Evolutionary conservation across 2,113 vertebrate species (phyloP).

Genomic region (Myotis brandtii): DNA sequence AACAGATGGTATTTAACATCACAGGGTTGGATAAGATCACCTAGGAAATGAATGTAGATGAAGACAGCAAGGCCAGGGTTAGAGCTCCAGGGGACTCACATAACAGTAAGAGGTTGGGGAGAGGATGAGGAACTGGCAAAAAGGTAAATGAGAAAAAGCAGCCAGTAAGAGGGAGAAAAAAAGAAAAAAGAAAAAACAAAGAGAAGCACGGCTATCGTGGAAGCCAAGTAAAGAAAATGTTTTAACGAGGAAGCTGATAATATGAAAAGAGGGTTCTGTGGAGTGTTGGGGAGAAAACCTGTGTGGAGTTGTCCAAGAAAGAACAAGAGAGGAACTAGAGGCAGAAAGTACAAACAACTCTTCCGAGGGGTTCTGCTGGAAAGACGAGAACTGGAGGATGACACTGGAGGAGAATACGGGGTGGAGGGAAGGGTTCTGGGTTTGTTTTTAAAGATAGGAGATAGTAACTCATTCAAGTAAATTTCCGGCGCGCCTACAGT

Average conservation of each 20-base stretch:
- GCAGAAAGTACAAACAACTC: background rate
- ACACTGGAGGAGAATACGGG: background rate
- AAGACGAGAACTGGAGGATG: background rate
- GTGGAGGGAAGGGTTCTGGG: background rate
- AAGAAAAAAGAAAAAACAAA: background rate
- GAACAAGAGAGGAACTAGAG: background rate
- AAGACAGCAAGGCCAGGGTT: background rate
- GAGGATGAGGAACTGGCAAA: background rate
- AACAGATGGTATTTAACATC: background rate
- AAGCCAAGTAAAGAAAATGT: background rate
- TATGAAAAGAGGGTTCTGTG: background rate
- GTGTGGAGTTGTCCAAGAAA: background rate
- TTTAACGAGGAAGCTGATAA: background rate
- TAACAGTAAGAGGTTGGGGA: background rate
- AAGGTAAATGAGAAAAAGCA: background rate
- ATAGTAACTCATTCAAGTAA: background rate
- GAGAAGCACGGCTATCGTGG: background rate
- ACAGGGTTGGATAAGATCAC: background rate
- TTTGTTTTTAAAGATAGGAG: background rate
- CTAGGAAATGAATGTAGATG: background rate
- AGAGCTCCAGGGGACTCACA: background rate
- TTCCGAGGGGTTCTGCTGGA: background rate
- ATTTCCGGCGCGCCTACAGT: background rate
- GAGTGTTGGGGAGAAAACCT: background rate
- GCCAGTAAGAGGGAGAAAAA: background rate